Base-by-base conservation (phyloP, 2,888 invertebrate species). In the Lordiphosa andalusiaca region DNA sequence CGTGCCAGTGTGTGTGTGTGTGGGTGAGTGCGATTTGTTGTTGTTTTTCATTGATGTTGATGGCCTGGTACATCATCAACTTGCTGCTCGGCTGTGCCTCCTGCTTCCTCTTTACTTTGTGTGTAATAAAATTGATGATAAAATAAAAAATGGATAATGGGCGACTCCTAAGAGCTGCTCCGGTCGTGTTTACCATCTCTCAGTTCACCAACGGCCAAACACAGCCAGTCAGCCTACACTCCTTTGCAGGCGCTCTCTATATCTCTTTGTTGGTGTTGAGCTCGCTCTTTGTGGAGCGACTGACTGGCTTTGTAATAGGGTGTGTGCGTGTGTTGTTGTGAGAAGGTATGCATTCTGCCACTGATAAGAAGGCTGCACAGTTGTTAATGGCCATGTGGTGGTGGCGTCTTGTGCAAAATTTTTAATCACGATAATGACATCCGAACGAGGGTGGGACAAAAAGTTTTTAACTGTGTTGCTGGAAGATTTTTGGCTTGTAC, bases 101-200 rank as follows among this genome's bases (percentile, higher is more conserved):
- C 30, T 30, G 30, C 30, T 30, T 30, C 30, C 10, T 77, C 78
- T 73, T 75, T 69, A 71, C 71, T 81, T 74, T 74, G 69, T 68
- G 73, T 70, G 71, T 72, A 80, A 84, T 84, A 82, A 84, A 84
- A 83, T 81, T 81, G 85, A 85, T 83, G 77, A 81, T 81, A 78
- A 81, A 84, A 85, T 84, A 84, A 82, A 85, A 85, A 84, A 73
- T 81, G 82, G 78, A 81, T 84, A 83, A 83, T 84, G 80, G 77
- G 67, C 82, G 80, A 84, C 81, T 84, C 73, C 71, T 69, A 73
- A 73, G 71, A 60, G 71, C 59, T 64, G 71, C 59, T 64, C 54
- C 67, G 44, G 36, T 50, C 62, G 52, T 60, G 59, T 60, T 60
- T 60, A 60, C 59, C 40, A 39, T 52, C 59, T 59, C 59, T 59